Base-by-base conservation (phyloP, 2,888 invertebrate species). In the Agriopis aurantiaria region DNA sequence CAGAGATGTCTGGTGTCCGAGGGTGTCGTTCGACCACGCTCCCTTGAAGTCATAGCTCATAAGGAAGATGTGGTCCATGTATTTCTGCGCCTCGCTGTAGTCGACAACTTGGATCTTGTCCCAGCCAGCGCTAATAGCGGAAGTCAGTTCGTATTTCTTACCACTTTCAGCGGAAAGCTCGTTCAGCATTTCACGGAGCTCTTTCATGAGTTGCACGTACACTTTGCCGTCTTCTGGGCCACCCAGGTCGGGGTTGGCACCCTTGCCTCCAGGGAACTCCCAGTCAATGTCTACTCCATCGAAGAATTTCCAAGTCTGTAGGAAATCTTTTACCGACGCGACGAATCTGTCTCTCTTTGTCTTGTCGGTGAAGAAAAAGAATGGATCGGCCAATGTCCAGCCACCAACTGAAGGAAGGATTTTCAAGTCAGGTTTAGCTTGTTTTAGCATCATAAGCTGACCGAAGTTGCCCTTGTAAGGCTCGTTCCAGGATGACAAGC, bases 1-100 rank as follows among this genome's bases (percentile, higher is more conserved):
- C 2, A 94, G 74, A 1, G 89, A 83, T 0, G 94, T 87, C 75
- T 94, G 94, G 73, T 94, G 94, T 3, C 94, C 94, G 23, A 94
- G 83, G 23, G 88, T 90, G 56, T 93, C 93, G 65, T 94, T 94
- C 0, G 94, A 94, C 94, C 94, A 94, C 3, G 94, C 94, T 8
- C 94, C 94, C 64, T 94, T 94, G 75, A 94, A 94, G 75, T 94
- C 94, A 78, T 94, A 94, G 73, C 91, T 93, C 94, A 94, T 94
- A 62, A 94, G 76, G 84, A 94, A 94, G 72, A 94, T 94, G 63
- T 94, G 93, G 75, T 94, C 93, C 93, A 94, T 94, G 78, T 93
- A 94, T 71, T 92, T 89, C 74, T 94, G 91, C 4, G 94, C 94
- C 23, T 82, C 88, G 56, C 84, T 89, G 83, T 94, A 94, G 77